Evolutionary conservation across 2,113 vertebrate genomes (phyloP).

Genomic region (Baryphthengus martii): DNA sequence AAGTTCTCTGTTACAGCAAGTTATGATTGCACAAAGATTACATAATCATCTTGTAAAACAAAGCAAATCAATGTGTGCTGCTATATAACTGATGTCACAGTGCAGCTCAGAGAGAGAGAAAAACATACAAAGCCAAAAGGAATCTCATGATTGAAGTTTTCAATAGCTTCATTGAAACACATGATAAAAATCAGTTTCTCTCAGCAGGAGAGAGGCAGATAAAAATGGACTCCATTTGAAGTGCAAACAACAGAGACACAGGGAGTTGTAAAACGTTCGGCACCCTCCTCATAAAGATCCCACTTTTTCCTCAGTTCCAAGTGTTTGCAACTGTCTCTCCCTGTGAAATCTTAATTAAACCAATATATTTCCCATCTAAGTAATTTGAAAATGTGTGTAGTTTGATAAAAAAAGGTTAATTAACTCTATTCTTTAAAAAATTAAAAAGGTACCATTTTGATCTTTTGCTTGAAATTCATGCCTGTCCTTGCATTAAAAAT

Average conservation of each 20-base stretch:
- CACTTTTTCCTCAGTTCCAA: conserved; percentile 17
- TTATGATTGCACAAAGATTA: conserved; percentile 17
- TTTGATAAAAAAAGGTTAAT: conserved; percentile 62
- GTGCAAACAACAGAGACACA: conserved; percentile 40
- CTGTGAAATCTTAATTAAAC: conserved; percentile 70
- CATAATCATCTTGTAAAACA: conserved; percentile 8
- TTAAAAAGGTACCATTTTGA: conserved; percentile 38
- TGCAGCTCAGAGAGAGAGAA: neutral
- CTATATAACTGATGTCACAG: conserved; percentile 27
- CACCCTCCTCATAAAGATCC: conserved; percentile 13
- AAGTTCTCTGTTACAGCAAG: conserved; percentile 2
- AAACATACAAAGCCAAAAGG: conserved; percentile 32
- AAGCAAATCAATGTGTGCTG: conserved; percentile 36
- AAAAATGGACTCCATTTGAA: conserved; percentile 54
- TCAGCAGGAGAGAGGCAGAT: conserved; percentile 38
- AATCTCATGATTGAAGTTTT: conserved; percentile 39
- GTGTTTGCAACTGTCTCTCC: conserved; percentile 44
- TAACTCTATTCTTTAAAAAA: conserved; percentile 43
- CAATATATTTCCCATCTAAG: conserved; percentile 43
- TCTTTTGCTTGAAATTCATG: conserved; percentile 60
- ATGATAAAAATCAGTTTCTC: conserved; percentile 52
- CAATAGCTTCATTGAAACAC: conserved; percentile 64
- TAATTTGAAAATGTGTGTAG: conserved; percentile 24
- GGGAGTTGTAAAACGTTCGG: conserved; percentile 21
- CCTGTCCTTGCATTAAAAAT: conserved; percentile 16